phyloP scores from a whole-genome alignment of 2,888 invertebrate species.

The Agrochola macilenta region DNA sequence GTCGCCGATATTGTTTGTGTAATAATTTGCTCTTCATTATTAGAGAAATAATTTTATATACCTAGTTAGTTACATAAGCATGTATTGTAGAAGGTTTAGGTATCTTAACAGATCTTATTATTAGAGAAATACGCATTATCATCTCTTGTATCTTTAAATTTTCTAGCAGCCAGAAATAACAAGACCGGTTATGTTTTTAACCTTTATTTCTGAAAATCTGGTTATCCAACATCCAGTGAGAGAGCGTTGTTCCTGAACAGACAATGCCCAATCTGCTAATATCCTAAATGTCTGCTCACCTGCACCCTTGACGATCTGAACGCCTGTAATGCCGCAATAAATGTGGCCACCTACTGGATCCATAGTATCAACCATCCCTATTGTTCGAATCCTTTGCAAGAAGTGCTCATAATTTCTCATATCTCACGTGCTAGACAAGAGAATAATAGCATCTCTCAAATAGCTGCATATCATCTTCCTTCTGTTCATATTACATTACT shows the following conservation, averaged over 20 bases:
- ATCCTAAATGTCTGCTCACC: no score
- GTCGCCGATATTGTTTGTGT: slow-evolving; percentile 29
- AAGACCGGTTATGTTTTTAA: not conserved
- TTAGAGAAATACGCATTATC: not conserved
- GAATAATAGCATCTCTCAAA: slow-evolving; percentile 14
- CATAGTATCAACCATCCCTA: not conserved
- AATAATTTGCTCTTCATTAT: slow-evolving; percentile 14
- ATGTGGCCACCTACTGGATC: not conserved
- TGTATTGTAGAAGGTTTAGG: no score
- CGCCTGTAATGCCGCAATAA: not conserved
- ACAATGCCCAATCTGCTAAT: not conserved
- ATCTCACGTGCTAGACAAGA: slow-evolving; percentile 2
- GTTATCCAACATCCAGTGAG: no score
- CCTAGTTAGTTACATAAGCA: no score
- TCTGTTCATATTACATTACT: slow-evolving; percentile 23
- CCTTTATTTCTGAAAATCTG: not conserved
- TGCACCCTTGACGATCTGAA: not conserved
- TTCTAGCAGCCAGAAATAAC: not conserved
- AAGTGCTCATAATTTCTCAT: not conserved
- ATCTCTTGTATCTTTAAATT: not conserved
- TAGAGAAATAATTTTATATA: not conserved
- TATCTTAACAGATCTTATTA: no score
- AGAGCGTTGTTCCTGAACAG: not conserved
- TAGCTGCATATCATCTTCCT: slow-evolving; percentile 21
- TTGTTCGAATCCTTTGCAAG: not conserved